Base-by-base conservation (phyloP, 2,113 vertebrate genomes). In the Anarhynchus alexandrinus region DNA sequence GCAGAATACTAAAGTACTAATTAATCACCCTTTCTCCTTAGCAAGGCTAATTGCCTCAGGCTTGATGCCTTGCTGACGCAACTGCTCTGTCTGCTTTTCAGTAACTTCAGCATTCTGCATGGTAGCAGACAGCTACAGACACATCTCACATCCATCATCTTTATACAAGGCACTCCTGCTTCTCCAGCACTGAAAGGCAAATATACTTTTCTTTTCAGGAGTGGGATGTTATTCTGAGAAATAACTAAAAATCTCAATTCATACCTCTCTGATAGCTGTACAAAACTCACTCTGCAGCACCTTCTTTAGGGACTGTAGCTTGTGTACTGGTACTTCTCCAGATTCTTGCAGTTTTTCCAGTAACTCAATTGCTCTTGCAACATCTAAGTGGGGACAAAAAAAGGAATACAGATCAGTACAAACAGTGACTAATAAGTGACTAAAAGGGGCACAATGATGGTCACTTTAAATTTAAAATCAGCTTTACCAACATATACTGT, bases 241-340 rank as follows among this genome's bases (percentile, higher is more conserved):
- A 80, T 45, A 92, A 94, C 45, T 82, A 94, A 73, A 93, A 96
- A 91, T 90, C n/a, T 93, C 70, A 49, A 69, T 93, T 97, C 99
- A 97, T 99, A 99, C 99, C 99, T 99, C 99, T 98, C 99, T 98
- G 97, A 99, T 99, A 96, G 99, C 99, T 54, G 99, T 99, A 97
- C 99, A 99, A 98, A 99, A 99, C 97, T 99, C 99, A 97, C 99
- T 99, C 98, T 99, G 99, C 90, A 99, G 98, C 64, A 99, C 99
- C 96, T 99, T 99, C 98, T 99, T 99, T 96, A 99, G 98, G 25
- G 99, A 99, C 90, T 99, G 99, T 67, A 99, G 98, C 94, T 99
- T 99, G 96, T 99, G 99, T 36, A 99, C 99, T 34, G 99, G 99
- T 93, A 99, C 98, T 87, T 99, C 99, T 87, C 99, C 99, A 30